phyloP scores from a whole-genome alignment of 2,113 vertebrate genomes.

The Menura novaehollandiae region DNA sequence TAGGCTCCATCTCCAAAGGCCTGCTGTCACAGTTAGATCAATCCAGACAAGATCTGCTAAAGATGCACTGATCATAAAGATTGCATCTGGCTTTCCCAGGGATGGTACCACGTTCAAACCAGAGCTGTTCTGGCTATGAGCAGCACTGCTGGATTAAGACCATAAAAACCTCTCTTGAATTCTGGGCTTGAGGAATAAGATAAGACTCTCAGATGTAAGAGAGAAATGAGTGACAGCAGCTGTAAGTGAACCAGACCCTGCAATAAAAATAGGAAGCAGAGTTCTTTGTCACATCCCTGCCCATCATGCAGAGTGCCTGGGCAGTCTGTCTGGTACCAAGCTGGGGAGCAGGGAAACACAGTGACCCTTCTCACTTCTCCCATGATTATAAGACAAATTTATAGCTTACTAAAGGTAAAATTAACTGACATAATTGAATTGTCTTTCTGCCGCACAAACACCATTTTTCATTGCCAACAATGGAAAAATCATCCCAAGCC shows the following conservation, averaged over 20 bases:
- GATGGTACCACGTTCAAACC: neutral
- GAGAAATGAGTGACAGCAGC: neutral
- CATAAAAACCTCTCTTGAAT: neutral
- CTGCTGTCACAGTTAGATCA: neutral
- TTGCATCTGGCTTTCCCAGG: neutral
- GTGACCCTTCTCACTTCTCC: neutral
- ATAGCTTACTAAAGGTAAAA: neutral
- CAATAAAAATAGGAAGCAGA: neutral
- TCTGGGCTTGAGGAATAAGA: neutral
- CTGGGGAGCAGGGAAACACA: neutral
- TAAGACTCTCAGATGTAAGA: neutral
- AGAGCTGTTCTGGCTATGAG: neutral
- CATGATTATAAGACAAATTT: neutral
- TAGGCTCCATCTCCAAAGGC: neutral
- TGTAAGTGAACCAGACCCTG: neutral
- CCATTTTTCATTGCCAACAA: neutral
- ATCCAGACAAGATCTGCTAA: neutral
- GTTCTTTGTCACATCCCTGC: neutral
- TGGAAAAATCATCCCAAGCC: neutral
- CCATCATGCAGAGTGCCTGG: accelerated
- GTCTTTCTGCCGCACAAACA: neutral
- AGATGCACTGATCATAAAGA: neutral
- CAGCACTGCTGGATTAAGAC: neutral
- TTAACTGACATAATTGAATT: neutral
- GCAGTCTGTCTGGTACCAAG: neutral